Conservation (phyloP, 2,113 vertebrate genomes). For the Tragelaphus imberbis region DNA sequence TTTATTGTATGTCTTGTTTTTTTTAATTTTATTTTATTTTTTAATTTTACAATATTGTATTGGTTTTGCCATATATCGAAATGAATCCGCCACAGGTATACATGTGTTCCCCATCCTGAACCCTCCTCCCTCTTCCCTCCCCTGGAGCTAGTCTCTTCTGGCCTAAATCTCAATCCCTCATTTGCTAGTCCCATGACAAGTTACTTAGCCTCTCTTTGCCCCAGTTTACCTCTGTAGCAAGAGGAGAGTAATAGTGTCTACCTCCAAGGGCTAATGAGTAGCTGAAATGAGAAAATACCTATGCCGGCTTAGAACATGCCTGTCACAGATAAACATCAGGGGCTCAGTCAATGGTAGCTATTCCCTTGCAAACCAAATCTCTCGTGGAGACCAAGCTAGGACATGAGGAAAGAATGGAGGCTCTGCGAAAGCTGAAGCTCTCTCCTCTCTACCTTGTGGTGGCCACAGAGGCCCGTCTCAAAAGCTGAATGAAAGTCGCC, state of each 20-base stretch:
- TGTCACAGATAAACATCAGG: background rate
- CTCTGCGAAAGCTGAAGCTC: background rate
- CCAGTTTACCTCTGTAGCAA: background rate
- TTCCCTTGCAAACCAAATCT: background rate
- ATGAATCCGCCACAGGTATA: no score
- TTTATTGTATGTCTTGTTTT: no score
- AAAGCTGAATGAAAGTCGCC: background rate
- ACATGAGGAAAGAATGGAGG: background rate
- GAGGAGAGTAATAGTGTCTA: no score
- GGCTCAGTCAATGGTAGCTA: background rate
- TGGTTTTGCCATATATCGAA: no score
- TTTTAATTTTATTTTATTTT: no score
- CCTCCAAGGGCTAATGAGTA: background rate
- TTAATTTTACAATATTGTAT: no score
- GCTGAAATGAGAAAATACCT: background rate
- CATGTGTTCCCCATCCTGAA: no score
- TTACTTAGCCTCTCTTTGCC: background rate
- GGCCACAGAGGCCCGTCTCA: background rate
- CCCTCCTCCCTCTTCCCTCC: no score
- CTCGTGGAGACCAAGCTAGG: background rate
- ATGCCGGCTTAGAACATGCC: background rate
- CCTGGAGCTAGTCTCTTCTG: background rate
- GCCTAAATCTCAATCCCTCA: background rate
- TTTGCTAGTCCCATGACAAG: background rate
- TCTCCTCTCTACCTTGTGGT: background rate